Percentiles rank a stretch among this genome's conserved stretches.
Conservation (phyloP, 2,888 invertebrate species). For the Callyntrura guangdongensis region DNA sequence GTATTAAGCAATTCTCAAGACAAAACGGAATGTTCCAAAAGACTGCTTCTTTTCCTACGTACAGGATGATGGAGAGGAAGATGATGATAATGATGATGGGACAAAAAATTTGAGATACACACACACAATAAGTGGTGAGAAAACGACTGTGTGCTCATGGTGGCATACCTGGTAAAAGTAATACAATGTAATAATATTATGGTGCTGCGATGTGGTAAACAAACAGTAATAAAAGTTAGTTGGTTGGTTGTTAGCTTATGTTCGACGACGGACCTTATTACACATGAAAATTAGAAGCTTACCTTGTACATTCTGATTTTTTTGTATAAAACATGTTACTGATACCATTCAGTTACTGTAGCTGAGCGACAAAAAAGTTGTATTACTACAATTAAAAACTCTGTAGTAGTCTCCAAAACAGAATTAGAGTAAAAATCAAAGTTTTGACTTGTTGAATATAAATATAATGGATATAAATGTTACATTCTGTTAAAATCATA, state of each 20-base stretch:
- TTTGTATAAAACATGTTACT: conserved; percentile 2
- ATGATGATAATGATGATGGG: conserved; percentile 21
- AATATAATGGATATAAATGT: no score
- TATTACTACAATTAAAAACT: no score
- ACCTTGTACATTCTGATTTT: conserved; percentile 9
- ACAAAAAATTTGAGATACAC: conserved; percentile 47
- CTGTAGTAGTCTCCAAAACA: no score
- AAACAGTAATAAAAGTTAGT: conserved; percentile 71
- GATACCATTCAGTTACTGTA: no score
- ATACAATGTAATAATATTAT: conserved; percentile 33
- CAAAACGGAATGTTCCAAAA: conserved; percentile 38
- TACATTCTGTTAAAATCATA: no score
- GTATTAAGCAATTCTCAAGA: conserved; percentile 37
- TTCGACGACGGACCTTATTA: neutral
- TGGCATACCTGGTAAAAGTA: conserved; percentile 52
- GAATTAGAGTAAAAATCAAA: no score
- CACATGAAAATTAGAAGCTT: conserved; percentile 22
- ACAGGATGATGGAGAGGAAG: no score
- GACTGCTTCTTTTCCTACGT: no score
- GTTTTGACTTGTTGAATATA: no score
- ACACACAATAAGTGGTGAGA: conserved; percentile 27
- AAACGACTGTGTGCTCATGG: conserved; percentile 34
- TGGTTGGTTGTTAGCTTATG: conserved; percentile 17
- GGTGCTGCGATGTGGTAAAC: conserved; percentile 64
- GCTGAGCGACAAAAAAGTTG: no score